phyloP scores from a whole-genome alignment of 1,140 invertebrate genomes.

The Ptiloglossa arizonensis region DNA sequence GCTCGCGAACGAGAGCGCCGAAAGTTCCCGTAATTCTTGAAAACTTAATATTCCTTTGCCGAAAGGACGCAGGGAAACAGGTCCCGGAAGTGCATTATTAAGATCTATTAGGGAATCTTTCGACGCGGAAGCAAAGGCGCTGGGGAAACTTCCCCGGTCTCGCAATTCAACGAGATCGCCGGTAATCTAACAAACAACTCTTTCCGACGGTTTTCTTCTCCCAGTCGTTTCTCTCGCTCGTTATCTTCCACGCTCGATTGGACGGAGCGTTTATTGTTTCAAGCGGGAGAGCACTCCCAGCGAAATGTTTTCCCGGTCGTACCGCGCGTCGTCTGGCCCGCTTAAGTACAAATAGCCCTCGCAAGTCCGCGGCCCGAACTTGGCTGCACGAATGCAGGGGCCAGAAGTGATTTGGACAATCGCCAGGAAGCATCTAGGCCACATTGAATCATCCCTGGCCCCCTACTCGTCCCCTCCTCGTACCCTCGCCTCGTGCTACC shows the following conservation, averaged over 20 bases:
- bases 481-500: conserved; percentile 7
- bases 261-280: conserved; percentile 74
- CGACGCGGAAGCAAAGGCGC: conserved; percentile 47
- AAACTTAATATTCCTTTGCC: conserved; percentile 44
- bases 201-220: conserved; percentile 50
- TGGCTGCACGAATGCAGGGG: conserved; percentile 56
- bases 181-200: conserved; percentile 69
- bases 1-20: not conserved
- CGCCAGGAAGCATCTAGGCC: conserved; percentile 75
- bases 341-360: conserved; percentile 70
- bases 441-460: conserved; percentile 71
- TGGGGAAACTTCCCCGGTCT: conserved; percentile 60
- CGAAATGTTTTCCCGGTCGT: conserved; percentile 69
- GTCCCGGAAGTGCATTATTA: conserved; percentile 62
- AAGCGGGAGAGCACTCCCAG: conserved; percentile 53
- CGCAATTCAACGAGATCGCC: conserved; percentile 65
- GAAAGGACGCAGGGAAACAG: conserved; percentile 26
- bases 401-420: conserved; percentile 76
- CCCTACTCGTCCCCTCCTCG: conserved; percentile 9
- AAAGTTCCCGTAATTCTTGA: conserved; percentile 24
- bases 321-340: conserved; percentile 61
- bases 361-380: conserved; percentile 49
- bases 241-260: conserved; percentile 72
- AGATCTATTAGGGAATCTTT: conserved; percentile 66
- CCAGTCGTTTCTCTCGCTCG: conserved; percentile 56